Evolutionary conservation across 2,797 vertebrate genomes (phyloP).

Genomic region (Trematomus bernacchii): DNA sequence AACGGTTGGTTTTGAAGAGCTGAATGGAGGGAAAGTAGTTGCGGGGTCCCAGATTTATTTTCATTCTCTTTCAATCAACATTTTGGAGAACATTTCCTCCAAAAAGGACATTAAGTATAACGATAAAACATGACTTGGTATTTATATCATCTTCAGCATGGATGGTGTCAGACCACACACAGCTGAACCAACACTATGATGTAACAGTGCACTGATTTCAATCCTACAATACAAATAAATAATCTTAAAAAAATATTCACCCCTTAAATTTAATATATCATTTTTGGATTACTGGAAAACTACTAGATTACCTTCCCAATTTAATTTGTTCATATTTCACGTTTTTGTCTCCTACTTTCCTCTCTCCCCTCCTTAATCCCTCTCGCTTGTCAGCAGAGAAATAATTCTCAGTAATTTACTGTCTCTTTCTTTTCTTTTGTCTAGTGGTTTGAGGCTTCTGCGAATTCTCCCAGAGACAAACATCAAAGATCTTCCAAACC

Average conservation of each 20-base stretch:
- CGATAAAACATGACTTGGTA: background rate
- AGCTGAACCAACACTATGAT: slow-evolving; percentile 16
- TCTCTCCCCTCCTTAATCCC: background rate
- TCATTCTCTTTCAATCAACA: background rate
- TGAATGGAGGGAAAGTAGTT: background rate
- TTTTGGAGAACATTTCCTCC: background rate
- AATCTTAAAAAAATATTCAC: background rate
- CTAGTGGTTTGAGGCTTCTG: slow-evolving; percentile 66
- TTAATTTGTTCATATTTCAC: background rate
- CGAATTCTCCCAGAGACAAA: slow-evolving; percentile 73
- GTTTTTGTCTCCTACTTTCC: background rate
- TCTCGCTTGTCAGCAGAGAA: slow-evolving; percentile 39
- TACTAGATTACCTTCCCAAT: background rate
- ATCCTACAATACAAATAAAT: slow-evolving; percentile 7
- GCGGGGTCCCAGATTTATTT: background rate
- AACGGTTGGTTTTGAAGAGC: background rate
- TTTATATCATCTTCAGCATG: slow-evolving; percentile 1
- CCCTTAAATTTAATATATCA: background rate
- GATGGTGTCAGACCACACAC: background rate
- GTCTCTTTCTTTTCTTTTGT: slow-evolving; percentile 60
- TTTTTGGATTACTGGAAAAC: slow-evolving; percentile 11
- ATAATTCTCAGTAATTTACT: slow-evolving; percentile 67
- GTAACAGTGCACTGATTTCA: slow-evolving; percentile 4
- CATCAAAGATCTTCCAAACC: slow-evolving; percentile 79
- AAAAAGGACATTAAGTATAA: background rate